Conservation (phyloP, 2,113 vertebrate genomes). For the Prochilodus magdalenae region DNA sequence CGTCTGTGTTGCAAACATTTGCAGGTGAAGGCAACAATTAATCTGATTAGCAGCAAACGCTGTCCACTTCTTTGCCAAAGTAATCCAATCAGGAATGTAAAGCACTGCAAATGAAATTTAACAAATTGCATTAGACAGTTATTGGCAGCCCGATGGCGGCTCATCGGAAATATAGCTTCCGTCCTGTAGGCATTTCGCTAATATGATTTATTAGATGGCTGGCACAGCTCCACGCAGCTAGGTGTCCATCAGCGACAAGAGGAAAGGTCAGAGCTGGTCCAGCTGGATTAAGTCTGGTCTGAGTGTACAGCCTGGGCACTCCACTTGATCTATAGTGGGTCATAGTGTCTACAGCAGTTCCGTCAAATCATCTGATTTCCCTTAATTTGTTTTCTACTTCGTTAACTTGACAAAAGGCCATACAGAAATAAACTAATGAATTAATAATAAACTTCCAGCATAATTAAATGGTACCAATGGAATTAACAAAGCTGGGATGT, state of each 20-base stretch:
- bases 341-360: not conserved
- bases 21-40: slow-evolving; percentile 67
- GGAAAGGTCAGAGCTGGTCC: slow-evolving; percentile 5
- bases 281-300: not conserved
- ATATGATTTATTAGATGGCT: slow-evolving; percentile 50
- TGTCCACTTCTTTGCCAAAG: slow-evolving; percentile 70
- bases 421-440: too few relatives aligned
- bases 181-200: slow-evolving; percentile 54
- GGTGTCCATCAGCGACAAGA: slow-evolving; percentile 33
- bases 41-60: slow-evolving; percentile 73
- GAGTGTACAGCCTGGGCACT: not conserved
- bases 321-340: not conserved
- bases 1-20: slow-evolving; percentile 60
- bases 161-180: slow-evolving; percentile 51
- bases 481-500: too few relatives aligned
- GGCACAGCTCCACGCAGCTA: slow-evolving; percentile 39
- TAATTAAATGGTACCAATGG: too few relatives aligned
- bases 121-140: slow-evolving; percentile 70
- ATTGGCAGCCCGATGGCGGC: slow-evolving; percentile 56
- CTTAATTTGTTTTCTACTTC: not conserved
- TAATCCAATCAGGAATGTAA: slow-evolving; percentile 81
- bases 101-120: slow-evolving; percentile 74
- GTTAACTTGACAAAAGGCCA: too few relatives aligned
- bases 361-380: not conserved
- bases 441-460: too few relatives aligned